A percentile compares a stretch with the other conserved stretches of the same genome.
Evolutionary conservation across 2,797 vertebrate species (phyloP).

Genomic region (Acipenser transmontanus): DNA sequence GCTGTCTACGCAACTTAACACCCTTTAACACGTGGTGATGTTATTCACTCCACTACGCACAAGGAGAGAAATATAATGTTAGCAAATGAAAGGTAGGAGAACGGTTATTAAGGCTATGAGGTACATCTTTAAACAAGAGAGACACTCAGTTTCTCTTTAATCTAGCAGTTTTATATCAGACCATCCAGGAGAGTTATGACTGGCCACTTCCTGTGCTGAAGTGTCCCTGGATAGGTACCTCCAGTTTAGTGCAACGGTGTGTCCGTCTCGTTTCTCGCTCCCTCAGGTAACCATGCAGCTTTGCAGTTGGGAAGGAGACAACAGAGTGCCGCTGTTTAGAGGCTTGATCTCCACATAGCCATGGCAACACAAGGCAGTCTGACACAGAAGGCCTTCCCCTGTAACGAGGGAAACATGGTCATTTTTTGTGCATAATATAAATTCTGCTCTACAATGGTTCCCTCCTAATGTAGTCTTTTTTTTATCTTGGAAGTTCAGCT

Average conservation of each 20-base stretch:
- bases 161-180: too few relatives aligned
- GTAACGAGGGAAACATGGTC: conserved; percentile 1
- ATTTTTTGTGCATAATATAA: not conserved
- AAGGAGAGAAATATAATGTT: too few relatives aligned
- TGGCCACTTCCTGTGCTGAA: too few relatives aligned
- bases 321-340: conserved; percentile 58
- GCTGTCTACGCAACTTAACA: too few relatives aligned
- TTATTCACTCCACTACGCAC: too few relatives aligned
- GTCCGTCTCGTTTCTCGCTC: conserved; percentile 77
- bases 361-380: conserved; percentile 77
- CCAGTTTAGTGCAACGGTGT: conserved; percentile 64
- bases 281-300: conserved; percentile 73
- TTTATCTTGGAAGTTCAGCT: not conserved
- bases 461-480: not conserved
- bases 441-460: not conserved
- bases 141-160: too few relatives aligned
- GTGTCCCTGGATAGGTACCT: conserved; percentile 14
- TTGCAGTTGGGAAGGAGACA: conserved; percentile 78
- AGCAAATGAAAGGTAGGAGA: too few relatives aligned
- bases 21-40: too few relatives aligned
- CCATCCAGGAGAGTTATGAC: too few relatives aligned
- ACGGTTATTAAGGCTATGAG: too few relatives aligned
- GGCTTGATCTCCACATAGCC: conserved; percentile 73
- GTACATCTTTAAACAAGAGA: too few relatives aligned
- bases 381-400: conserved; percentile 81